Evolutionary conservation across 2,888 invertebrate genomes (phyloP).

Genomic region (Habroteleia sp.): DNA sequence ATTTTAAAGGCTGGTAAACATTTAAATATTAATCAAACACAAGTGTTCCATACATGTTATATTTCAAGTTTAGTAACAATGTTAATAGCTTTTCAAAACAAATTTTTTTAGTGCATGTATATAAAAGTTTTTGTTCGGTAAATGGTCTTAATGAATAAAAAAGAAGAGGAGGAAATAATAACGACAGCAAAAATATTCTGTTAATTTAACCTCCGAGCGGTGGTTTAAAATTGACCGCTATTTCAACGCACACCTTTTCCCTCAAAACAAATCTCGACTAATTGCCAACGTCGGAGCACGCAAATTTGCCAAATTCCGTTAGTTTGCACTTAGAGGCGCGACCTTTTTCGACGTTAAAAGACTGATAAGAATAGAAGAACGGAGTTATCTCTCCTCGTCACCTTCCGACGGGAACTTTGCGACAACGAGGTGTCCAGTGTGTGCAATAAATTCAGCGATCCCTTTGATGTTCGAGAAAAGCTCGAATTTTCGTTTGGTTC

Average conservation of each 20-base stretch:
- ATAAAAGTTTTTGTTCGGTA: slow-evolving; percentile 23
- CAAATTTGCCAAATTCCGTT: slow-evolving; percentile 33
- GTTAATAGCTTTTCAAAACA: no score
- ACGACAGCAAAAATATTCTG: no score
- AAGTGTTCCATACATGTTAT: no score
- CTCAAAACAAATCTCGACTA: slow-evolving; percentile 3
- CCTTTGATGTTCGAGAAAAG: slow-evolving; percentile 7
- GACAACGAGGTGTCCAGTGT: slow-evolving; percentile 35
- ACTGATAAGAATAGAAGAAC: slow-evolving; percentile 36
- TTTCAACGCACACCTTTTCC: slow-evolving; percentile 20
- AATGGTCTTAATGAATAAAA: slow-evolving; percentile 12
- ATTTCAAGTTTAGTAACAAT: no score
- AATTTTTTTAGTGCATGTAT: no score
- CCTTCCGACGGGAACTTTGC: slow-evolving; percentile 19
- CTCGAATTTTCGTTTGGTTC: slow-evolving; percentile 9
- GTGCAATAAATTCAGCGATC: slow-evolving; percentile 44
- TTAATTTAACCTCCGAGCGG: neutral
- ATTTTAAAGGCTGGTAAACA: no score
- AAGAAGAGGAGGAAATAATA: neutral
- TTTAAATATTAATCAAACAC: no score
- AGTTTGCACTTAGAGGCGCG: slow-evolving; percentile 20
- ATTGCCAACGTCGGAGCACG: slow-evolving; percentile 30
- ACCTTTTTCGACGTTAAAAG: slow-evolving; percentile 38
- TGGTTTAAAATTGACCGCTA: slow-evolving; percentile 4
- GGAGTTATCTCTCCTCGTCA: neutral